These are phyloP conservation scores for Hemiprocne comata DNA, from an alignment of 2,113 vertebrate species.

Conservation along the genomic window DNA sequence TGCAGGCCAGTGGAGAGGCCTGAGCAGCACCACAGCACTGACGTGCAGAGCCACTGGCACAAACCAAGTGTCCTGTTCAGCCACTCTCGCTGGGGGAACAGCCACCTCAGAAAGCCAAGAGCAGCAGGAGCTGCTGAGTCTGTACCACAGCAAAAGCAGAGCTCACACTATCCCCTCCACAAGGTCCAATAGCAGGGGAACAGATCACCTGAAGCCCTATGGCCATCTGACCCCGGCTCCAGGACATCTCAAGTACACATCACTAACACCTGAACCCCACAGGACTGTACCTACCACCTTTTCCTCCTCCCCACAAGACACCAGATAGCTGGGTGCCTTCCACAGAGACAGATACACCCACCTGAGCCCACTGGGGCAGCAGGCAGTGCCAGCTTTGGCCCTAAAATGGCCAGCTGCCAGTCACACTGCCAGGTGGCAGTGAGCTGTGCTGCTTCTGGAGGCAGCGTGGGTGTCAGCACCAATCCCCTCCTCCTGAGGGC, in stretches of 20 bases:
- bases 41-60: neutral
- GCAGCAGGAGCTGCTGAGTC: neutral
- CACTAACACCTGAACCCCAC: neutral
- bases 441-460: neutral
- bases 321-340: neutral
- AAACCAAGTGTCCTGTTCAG: neutral
- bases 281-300: neutral
- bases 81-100: rapidly evolving
- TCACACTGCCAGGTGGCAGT: rapidly evolving
- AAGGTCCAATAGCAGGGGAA: neutral
- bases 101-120: neutral
- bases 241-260: neutral
- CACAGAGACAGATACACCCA: neutral
- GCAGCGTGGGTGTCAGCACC: neutral
- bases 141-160: neutral
- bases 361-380: neutral
- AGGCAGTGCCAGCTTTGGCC: neutral
- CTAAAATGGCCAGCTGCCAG: neutral
- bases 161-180: rapidly evolving
- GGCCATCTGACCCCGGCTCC: neutral
- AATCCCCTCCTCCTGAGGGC: neutral
- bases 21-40: neutral
- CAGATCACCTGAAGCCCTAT: neutral
- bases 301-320: neutral
- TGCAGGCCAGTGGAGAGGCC: neutral